These are phyloP conservation scores for Channa striata DNA, from an alignment of 2,797 vertebrate species.

Conservation along the genomic window DNA sequence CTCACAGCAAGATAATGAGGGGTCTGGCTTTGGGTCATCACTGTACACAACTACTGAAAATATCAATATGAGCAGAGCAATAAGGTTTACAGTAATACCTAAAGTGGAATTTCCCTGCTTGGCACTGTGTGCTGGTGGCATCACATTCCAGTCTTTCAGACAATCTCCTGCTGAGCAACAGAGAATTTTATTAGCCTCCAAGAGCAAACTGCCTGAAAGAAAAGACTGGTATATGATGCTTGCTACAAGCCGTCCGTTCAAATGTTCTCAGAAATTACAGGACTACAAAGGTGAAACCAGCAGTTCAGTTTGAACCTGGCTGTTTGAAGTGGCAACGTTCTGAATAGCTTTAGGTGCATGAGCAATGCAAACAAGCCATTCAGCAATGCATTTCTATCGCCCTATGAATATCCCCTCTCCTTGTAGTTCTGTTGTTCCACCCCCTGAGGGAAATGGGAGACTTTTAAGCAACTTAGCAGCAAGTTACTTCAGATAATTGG, in stretches of 20 bases:
- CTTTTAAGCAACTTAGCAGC: too few relatives aligned
- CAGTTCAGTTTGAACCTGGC: neutral
- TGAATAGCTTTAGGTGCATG: too few relatives aligned
- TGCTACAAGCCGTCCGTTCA: too few relatives aligned
- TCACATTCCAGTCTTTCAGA: slow-evolving; percentile 37
- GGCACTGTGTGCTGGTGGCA: slow-evolving; percentile 26
- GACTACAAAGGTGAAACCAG: slow-evolving; percentile 1
- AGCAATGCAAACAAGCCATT: too few relatives aligned
- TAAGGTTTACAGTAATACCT: slow-evolving; percentile 29
- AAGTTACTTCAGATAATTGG: too few relatives aligned
- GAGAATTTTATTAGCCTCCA: slow-evolving; percentile 28
- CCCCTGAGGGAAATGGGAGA: too few relatives aligned
- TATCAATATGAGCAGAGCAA: slow-evolving; percentile 51
- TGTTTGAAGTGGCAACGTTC: too few relatives aligned
- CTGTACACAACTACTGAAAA: slow-evolving; percentile 34
- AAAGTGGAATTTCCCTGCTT: slow-evolving; percentile 15
- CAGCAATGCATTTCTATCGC: too few relatives aligned
- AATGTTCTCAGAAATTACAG: too few relatives aligned
- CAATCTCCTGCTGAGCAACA: slow-evolving; percentile 31
- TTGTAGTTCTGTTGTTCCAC: too few relatives aligned
- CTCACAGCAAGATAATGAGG: slow-evolving; percentile 47
- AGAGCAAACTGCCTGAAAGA: slow-evolving; percentile 11
- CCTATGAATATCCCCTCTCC: too few relatives aligned
- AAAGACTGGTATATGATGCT: slow-evolving; percentile 2
- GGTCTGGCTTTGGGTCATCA: slow-evolving; percentile 19